Base-by-base conservation (phyloP, 30 jellyfish, hydroid and myxozoan species). In the Aurelia sp. region DNA sequence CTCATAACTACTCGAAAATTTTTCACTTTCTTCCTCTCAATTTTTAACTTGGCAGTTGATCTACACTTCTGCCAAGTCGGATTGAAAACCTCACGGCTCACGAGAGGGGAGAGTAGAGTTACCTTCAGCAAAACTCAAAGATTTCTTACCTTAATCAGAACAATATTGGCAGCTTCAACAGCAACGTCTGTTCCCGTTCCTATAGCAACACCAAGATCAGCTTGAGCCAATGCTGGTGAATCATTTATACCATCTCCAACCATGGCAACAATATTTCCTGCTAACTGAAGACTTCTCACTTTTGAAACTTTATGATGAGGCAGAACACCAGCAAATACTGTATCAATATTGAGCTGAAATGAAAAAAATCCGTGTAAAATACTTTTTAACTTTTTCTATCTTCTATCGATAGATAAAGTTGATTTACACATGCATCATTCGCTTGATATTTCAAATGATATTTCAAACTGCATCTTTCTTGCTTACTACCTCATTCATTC, bases 231-330 rank as follows among this genome's bases (percentile, higher is more conserved):
- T 9, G 99, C 99, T 21, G 98, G 98, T 23, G 98, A 91, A 85
- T 96, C 99, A 69, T 96, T 96, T 41, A 96, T 84, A 11, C 99
- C 99, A 79, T 96, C 99, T 9, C 99, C 99, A 20, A 96, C 98
- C 99, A 96, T 96, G 62, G 98, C 99, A 60, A 96, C 98, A 55
- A 86, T 74, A 37, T 66, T 55, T 22, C 92, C 96, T 71, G 85
- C 92, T 37, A 86, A 73, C 68, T 95, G 99, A 18, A 95, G 85
- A 57, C 97, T 92, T 53, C 81, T 84, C 41, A 95, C 90, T 37
- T 87, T 88, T 19, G 96, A 83, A 37, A 90, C 99, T 82, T 95
- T 95, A 66, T 95, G 99, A n/a, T 97, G 77, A 15, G 99, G 99
- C 18, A 95, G 80, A n/a, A 95, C 97, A 40, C 96, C 97, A 62